Conservation (phyloP, 2,113 vertebrate genomes). For the Gobiocypris rarus region DNA sequence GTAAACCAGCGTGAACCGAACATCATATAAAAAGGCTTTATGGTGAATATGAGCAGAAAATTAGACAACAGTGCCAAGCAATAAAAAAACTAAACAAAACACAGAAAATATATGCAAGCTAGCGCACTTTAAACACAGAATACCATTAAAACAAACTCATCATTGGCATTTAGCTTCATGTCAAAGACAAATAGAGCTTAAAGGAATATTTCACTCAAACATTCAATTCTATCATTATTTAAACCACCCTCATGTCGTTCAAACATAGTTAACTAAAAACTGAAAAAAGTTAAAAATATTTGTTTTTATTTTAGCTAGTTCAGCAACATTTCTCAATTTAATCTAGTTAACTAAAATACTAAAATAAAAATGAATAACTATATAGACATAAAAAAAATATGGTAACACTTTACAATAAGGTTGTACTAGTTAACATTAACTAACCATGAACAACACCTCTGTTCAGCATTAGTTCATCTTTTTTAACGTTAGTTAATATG, state of each 20-base stretch:
- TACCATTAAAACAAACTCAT: not conserved
- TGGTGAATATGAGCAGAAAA: not conserved
- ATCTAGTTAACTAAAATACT: not conserved
- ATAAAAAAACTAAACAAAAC: too few species aligned
- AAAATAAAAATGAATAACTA: not conserved
- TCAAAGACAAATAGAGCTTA: not conserved
- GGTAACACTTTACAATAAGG: too few species aligned
- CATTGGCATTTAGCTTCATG: not conserved
- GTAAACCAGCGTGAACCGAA: not conserved
- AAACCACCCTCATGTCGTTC: not conserved
- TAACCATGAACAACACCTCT: too few species aligned
- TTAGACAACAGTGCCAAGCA: not conserved
- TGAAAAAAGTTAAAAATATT: not conserved
- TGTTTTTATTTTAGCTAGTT: not conserved
- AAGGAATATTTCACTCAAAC: not conserved
- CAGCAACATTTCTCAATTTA: not conserved
- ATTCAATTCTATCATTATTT: not conserved
- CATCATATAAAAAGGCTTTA: not conserved
- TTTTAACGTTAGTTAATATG: too few species aligned
- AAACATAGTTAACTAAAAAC: not conserved
- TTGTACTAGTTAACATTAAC: too few species aligned
- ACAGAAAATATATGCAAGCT: not conserved
- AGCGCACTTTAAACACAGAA: not conserved
- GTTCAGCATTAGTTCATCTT: too few species aligned
- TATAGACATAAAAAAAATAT: not conserved